Percentiles rank a stretch among this genome's conserved stretches.
Conservation (phyloP, 2,888 invertebrate species). For the Meiosimyza decipiens region DNA sequence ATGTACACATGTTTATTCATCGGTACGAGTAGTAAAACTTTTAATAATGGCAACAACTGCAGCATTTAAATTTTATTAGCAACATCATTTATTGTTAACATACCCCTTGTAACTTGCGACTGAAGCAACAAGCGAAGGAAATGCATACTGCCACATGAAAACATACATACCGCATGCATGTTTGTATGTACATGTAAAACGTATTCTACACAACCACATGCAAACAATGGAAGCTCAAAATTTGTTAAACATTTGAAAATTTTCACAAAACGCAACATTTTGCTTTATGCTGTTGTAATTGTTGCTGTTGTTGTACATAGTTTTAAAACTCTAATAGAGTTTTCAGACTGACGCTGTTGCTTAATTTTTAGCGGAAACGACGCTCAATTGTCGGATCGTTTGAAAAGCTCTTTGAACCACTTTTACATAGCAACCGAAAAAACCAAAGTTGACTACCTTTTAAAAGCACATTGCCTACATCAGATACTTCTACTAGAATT, state of each 20-base stretch:
- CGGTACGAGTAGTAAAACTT: too few relatives aligned
- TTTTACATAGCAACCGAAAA: constrained; percentile 19
- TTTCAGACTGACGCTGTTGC: constrained; percentile 25
- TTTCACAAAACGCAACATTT: not conserved
- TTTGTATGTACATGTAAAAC: not conserved
- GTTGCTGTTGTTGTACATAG: constrained; percentile 54
- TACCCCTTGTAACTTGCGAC: too few relatives aligned
- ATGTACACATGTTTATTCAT: too few relatives aligned
- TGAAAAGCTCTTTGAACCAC: constrained; percentile 22
- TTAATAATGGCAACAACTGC: not conserved
- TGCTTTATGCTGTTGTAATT: constrained; percentile 42
- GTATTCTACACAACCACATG: not conserved
- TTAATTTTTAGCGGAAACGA: constrained; percentile 55
- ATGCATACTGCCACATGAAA: not conserved
- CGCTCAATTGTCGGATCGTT: constrained; percentile 56
- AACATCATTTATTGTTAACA: constrained; percentile 33
- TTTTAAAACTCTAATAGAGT: constrained; percentile 44
- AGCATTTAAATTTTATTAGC: constrained; percentile 35
- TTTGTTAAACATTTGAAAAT: constrained; percentile 18
- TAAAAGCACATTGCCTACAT: too few relatives aligned
- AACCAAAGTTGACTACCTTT: not conserved
- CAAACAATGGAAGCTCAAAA: constrained; percentile 7
- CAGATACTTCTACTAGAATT: too few relatives aligned
- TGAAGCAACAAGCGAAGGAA: not conserved
- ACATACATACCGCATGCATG: not conserved